phyloP scores from a whole-genome alignment of 2,113 vertebrate species.

The Gnathonemus echidnorhynchus region DNA sequence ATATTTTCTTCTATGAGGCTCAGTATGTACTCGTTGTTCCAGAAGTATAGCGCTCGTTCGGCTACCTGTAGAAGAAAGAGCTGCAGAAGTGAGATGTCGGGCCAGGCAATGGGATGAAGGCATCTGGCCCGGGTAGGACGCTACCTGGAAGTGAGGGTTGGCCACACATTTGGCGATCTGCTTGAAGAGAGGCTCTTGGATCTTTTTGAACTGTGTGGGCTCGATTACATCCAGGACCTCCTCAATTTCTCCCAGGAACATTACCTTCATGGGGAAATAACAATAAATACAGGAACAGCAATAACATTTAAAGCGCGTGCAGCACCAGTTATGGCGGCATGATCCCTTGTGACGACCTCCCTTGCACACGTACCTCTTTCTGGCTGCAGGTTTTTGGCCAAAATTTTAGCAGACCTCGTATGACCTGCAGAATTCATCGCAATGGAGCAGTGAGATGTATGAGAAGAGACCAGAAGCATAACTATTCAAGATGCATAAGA shows the following conservation, averaged over 20 bases:
- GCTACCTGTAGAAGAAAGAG: slow-evolving; percentile 70
- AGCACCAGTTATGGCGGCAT: background rate
- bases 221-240: slow-evolving; percentile 98
- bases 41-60: slow-evolving; percentile 92
- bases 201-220: slow-evolving; percentile 94
- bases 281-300: slow-evolving; percentile 19
- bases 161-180: slow-evolving; percentile 93
- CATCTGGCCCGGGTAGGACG: background rate
- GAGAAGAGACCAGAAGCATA: background rate
- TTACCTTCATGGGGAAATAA: slow-evolving; percentile 67
- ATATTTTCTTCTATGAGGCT: slow-evolving; percentile 98
- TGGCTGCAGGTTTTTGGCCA: slow-evolving; percentile 98
- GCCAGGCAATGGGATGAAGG: background rate
- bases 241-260: slow-evolving; percentile 97
- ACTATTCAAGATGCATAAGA: background rate
- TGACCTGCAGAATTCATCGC: slow-evolving; percentile 63
- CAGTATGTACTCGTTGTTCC: slow-evolving; percentile 98
- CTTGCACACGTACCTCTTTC: slow-evolving; percentile 75
- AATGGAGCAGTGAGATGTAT: background rate
- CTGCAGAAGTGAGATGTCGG: background rate
- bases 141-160: slow-evolving; percentile 96
- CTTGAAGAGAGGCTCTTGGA: slow-evolving; percentile 94
- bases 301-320: no score
- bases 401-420: slow-evolving; percentile 89
- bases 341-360: background rate